phyloP scores from a whole-genome alignment of 1,140 invertebrate species.

The Platyscapa corneri region DNA sequence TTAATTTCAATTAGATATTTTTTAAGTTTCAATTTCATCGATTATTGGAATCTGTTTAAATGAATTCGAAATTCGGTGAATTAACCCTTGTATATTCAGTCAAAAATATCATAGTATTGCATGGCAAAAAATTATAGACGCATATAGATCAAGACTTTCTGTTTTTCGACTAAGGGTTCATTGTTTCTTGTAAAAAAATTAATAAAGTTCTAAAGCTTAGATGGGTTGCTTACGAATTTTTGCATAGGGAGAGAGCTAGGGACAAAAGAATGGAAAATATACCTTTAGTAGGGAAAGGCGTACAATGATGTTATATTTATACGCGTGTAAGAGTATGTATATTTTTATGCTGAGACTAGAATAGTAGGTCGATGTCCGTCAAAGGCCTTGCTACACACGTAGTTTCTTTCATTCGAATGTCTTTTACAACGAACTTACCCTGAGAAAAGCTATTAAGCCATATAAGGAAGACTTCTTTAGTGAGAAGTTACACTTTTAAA shows the following conservation, averaged over 20 bases:
- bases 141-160: neutral
- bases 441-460: slow-evolving; percentile 6
- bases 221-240: neutral
- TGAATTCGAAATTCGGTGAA: too few relatives aligned
- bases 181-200: neutral
- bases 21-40: too few relatives aligned
- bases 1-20: too few relatives aligned
- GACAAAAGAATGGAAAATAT: neutral
- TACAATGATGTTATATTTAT: neutral
- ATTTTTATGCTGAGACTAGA: neutral
- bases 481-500: neutral
- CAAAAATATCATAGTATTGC: neutral
- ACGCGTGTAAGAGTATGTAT: neutral
- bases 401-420: slow-evolving; percentile 43
- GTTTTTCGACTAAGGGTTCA: neutral
- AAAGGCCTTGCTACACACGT: slow-evolving; percentile 20
- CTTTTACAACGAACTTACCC: neutral
- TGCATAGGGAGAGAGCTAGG: neutral
- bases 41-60: too few relatives aligned
- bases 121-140: neutral
- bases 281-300: neutral
- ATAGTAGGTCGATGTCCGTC: slow-evolving; percentile 50
- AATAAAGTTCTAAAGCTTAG: neutral
- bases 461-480: slow-evolving; percentile 5
- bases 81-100: too few relatives aligned